Evolutionary conservation across 2,797 vertebrate species (phyloP).

Genomic region (Oophaga sylvatica): DNA sequence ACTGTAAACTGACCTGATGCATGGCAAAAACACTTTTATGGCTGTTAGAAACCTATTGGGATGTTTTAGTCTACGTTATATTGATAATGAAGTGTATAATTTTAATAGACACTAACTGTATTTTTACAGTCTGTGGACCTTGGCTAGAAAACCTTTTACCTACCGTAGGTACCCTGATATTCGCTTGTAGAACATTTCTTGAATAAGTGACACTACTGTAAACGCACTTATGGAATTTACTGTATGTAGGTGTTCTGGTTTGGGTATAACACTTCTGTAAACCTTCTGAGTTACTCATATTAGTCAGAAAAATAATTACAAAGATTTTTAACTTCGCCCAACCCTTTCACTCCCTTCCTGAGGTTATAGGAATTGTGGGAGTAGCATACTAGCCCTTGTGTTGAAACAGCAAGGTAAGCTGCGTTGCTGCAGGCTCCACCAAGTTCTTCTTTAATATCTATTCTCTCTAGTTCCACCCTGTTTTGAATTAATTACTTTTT

Average conservation of each 20-base stretch:
- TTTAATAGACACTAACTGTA: no score
- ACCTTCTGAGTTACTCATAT: neutral
- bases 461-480: constrained; percentile 10
- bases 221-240: neutral
- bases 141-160: no score
- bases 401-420: constrained; percentile 24
- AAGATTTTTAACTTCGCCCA: constrained; percentile 5
- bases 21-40: no score
- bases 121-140: no score
- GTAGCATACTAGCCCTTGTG: constrained; percentile 15
- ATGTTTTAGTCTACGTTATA: no score
- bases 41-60: no score
- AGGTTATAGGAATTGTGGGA: constrained; percentile 18
- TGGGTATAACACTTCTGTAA: no score
- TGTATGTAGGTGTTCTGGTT: neutral
- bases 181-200: no score
- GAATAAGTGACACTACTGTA: neutral
- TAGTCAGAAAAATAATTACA: neutral
- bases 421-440: constrained; percentile 22
- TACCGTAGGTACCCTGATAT: no score
- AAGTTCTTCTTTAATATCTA: neutral
- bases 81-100: no score
- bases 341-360: constrained; percentile 42
- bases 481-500: neutral
- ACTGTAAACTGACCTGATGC: no score